Base-by-base conservation (phyloP, 2,113 vertebrate species). In the Silurus glanis region DNA sequence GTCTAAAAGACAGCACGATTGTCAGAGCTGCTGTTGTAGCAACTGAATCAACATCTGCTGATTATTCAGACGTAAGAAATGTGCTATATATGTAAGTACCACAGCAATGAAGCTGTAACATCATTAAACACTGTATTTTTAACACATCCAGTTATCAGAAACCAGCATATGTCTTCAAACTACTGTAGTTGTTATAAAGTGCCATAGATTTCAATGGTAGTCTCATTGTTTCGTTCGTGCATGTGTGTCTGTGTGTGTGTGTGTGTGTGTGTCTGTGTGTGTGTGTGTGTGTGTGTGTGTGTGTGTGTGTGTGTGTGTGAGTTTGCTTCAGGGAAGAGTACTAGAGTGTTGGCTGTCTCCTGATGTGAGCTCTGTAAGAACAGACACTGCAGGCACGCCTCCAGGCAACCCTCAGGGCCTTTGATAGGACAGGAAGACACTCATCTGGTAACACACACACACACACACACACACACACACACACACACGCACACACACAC, bases 331-430 rank as follows among this genome's bases (percentile, higher is more conserved):
- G 93, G 92, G 89, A 90, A 91, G 85, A 90, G 86, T 88, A 91
- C 91, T 85, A 82, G 90, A 87, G 89, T 94, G 92, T 93, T 90
- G 90, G 84, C 92, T 85, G 85, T 92, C 88, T 93, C 91, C 91
- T 90, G 90, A 88, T 91, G 87, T 83, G 67, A 85, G 58, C 86
- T 85, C 83, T 94, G 93, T 94, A 92, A 88, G 92, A 95, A 93
- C 93, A 94, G 91, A 90, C 91, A 92, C 94, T 92, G 87, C 76
- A 92, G 93, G 94, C 92, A 62, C 90, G 91, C 91, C 94, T 91
- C 55, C 64, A 87, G 92, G 94, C 94, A 93, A 91, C 93, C 95
- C 94, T 93, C 84, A 69, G 93, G 94, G 94, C 90, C 89, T 87
- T 69, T 71, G 88, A 93, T 90, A 93, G 83, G 89, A 85, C 90